A percentile compares a stretch with the other conserved stretches of the same genome.
These are phyloP conservation scores for Eugnorisma glareosa DNA, from an alignment of 2,888 invertebrate species.

Conservation along the genomic window DNA sequence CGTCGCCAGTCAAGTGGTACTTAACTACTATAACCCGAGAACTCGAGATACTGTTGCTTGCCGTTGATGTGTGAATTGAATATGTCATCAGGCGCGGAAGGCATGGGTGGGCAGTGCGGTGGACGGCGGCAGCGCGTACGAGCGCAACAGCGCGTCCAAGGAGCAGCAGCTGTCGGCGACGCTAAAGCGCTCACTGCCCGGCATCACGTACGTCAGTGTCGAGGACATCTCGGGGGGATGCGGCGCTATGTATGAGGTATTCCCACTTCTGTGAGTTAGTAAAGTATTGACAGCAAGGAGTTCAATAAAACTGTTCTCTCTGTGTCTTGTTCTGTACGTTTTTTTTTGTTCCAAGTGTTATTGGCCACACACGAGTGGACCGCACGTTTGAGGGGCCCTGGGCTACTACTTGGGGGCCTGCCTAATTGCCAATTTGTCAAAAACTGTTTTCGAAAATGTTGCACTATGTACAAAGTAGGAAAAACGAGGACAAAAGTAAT, in stretches of 20 bases:
- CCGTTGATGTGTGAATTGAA: neutral
- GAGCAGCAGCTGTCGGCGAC: slow-evolving; percentile 82
- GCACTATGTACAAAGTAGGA: no score
- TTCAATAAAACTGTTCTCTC: neutral
- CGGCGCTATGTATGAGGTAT: slow-evolving; percentile 95
- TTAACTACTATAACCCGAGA: neutral
- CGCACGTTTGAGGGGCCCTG: no score
- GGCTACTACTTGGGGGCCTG: no score
- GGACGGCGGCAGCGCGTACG: slow-evolving; percentile 72
- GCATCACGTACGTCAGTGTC: slow-evolving; percentile 92
- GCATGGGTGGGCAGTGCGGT: slow-evolving; percentile 61
- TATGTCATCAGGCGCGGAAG: slow-evolving; percentile 67
- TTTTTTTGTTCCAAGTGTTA: neutral
- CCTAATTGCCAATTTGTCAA: no score
- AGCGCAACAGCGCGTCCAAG: slow-evolving; percentile 80
- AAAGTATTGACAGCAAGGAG: neutral
- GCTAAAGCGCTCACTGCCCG: slow-evolving; percentile 89
- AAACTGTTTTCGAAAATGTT: no score
- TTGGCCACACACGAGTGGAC: neutral
- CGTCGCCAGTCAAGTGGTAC: neutral
- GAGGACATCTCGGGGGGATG: slow-evolving; percentile 95
- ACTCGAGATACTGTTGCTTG: neutral
- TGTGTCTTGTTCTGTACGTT: no score
- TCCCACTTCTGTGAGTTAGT: neutral
- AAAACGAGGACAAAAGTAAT: no score